Base-by-base conservation (phyloP, 2,888 invertebrate genomes). In the Leucophenga maculata region DNA sequence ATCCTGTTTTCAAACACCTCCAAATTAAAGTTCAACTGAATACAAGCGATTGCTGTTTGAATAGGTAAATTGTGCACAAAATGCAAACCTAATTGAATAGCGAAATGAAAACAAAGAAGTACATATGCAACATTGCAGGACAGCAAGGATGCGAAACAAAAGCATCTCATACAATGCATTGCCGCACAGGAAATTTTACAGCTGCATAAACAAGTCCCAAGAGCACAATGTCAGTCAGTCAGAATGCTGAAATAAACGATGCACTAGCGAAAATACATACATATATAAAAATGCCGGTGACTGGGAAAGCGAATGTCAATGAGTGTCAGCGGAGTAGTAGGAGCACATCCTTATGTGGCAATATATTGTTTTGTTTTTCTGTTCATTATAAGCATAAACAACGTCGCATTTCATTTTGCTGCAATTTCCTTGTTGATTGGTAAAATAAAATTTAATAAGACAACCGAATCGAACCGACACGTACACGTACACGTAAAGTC, bases 151-250 rank as follows among this genome's bases (percentile, higher is more conserved):
- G 39, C 8, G 39, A 39, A 39, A 39, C 39, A 39, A 39, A 39
- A 39, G 11, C 39, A 39, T 11, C 39, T 11, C 26, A 3, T 26
- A 39, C 8, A 39, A 39, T 11, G 39, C 39, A 39, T 39, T 39
- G 39, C 8, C 8, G n/a, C 31, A 31, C 57, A 26, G 57, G 26
- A 26, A 59, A 59, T 59, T 26, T 59, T 31, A 32, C 82, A 80
- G 83, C 82, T 83, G 80, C 80, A 75, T 75, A 77, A 80, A 83
- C 82, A 80, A 74, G 65, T 75, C 76, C 74, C 77, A 69, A 69
- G 68, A 75, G 77, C 71, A 75, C 71, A 70, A 72, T 75, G 68
- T 71, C 75, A 75, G 71, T 69, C 70, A 70, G 65, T 65, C 72
- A 50, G 50, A 65, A 39, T 6, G 11, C 11, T 11, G 39, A 39